Base-by-base conservation (phyloP, 2,888 invertebrate genomes). In the Conus canariensis region DNA sequence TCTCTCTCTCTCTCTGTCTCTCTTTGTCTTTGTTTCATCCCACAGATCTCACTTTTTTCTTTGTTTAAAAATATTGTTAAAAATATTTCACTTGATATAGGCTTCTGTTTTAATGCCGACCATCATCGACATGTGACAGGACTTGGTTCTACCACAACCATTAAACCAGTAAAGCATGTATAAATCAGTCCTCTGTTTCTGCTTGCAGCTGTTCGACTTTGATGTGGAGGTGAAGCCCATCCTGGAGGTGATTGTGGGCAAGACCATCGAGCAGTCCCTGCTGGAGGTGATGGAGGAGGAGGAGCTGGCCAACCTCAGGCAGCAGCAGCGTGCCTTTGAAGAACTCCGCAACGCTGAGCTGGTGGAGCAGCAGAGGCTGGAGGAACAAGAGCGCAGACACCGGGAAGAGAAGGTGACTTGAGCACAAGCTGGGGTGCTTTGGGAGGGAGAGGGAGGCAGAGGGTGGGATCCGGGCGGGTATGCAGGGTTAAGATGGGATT, bases 221-320 rank as follows among this genome's bases (percentile, higher is more conserved):
- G 98, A 99, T 96, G 97, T 97, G 95, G 99, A 99, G 96, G 98
- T 99, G 89, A 98, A 98, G 96, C 98, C 99, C 3, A 97, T 99
- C 92, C 97, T 99, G 92, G 98, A 99, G 96, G 98, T 98, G 88
- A 97, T 99, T 91, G 98, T 99, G 85, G 98, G 98, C 89, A 98
- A 98, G 96, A 98, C 98, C 91, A 97, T 98, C 91, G 98, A 99
- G 96, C 98, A 98, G 97, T 98, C 98, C 86, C 97, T 99, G 93
- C 97, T 98, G 22, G 99, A 99, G 96, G 98, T 98, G 74, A 97
- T 98, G 93, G 98, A 99, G 96, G 99, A 99, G 96, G 99, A 99
- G 96, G 99, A 99, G 96, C 97, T 99, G 93, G 98, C 98, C 8
- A 97, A 98, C 59, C 97, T 99, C 93, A 97, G 98, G 91, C 97